Conservation (phyloP, 2,797 vertebrate species). For the Adelosebastes latens region DNA sequence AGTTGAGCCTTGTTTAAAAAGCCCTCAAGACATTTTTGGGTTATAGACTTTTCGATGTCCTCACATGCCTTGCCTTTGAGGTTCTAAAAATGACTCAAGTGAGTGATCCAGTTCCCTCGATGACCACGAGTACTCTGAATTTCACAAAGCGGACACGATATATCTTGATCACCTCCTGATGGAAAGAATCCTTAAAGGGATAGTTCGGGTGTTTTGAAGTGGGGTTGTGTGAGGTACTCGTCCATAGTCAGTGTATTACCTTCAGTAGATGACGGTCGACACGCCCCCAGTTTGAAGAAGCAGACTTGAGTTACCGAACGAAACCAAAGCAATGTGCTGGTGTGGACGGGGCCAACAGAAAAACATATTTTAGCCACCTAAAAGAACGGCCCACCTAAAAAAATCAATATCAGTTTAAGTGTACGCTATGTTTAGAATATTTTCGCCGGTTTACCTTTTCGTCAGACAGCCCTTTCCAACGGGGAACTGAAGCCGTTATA, state of each 20-base stretch:
- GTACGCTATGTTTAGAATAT: too few species aligned
- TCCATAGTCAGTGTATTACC: background rate
- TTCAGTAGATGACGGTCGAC: too few species aligned
- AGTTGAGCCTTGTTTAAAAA: background rate
- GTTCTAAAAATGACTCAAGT: constrained; percentile 18
- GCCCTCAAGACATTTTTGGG: constrained; percentile 33
- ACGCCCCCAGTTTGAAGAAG: too few species aligned
- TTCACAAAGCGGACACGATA: background rate
- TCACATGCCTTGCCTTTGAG: background rate
- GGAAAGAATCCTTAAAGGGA: background rate
- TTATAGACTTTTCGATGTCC: constrained; percentile 14
- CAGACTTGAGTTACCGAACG: too few species aligned
- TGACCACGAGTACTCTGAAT: background rate
- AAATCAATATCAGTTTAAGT: too few species aligned
- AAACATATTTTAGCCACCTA: too few species aligned
- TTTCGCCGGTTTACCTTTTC: too few species aligned
- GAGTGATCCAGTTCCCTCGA: background rate
- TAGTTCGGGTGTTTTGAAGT: background rate
- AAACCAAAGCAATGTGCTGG: too few species aligned
- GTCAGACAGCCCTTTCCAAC: accelerated
- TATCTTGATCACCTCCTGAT: background rate
- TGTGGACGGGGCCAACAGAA: background rate
- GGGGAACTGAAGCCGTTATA: too few species aligned
- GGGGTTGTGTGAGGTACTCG: background rate
- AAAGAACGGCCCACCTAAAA: too few species aligned